Evolutionary conservation across 2,113 vertebrate species (phyloP), one percentile per base, ranked within the genome.

Genomic region (Pardalotus punctatus): DNA sequence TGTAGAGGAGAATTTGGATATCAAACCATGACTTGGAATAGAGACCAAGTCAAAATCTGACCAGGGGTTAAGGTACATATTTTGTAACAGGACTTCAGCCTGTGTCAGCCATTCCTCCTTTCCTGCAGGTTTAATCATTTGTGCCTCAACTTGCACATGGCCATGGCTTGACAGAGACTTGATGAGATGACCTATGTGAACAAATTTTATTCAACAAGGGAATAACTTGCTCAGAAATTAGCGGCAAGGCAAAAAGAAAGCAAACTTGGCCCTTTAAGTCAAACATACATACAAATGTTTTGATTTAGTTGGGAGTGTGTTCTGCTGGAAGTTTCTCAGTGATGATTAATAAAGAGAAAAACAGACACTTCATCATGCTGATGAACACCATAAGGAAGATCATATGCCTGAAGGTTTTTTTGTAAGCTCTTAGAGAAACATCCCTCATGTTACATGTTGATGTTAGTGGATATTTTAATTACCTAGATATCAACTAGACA

Each of bases 131-230:
- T 67, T 47, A 45, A 5, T 15, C 7, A 36, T 64, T 56, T 48
- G 24, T 86, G 57, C 53, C 31, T 57, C 51, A 33, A 36, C 24
- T 69, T 64, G 22, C 0, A 0, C 17, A 2, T 0, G 1, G 29
- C 14, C 38, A 4, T 18, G 33, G 43, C 35, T 58, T 31, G 27
- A n/a, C 15, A 27, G 35, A 82, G 24, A 64, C 14, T 9, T 33
- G 14, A 33, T 42, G 62, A 47, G 38, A 76, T 27, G 35, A 38
- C 4, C 21, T 23, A 2, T 1, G 5, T 45, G 31, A 82, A 71
- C 9, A 54, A 54, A 25, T 20, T 33, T 4, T 35, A 13, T 51
- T 50, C 53, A 65, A 36, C 31, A 38, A 38, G 5, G 12, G 5
- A 67, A 29, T 27, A 21, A 16, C 14, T 72, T 69, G 40, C 43